These are phyloP conservation scores for Papilio protenor DNA, from an alignment of 2,888 invertebrate species.

Conservation along the genomic window DNA sequence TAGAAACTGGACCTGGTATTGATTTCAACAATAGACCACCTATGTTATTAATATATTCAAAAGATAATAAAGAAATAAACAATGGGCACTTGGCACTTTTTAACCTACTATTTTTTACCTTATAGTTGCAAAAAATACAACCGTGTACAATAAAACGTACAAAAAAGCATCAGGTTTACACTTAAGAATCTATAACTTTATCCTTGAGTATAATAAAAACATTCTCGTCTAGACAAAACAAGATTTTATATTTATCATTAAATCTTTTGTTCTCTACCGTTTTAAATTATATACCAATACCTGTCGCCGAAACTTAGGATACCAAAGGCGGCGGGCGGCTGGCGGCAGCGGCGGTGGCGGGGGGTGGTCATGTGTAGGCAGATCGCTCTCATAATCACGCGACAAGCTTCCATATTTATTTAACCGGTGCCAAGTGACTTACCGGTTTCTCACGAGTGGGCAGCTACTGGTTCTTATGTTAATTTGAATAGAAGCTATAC, in stretches of 20 bases:
- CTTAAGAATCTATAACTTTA: slow-evolving; percentile 6
- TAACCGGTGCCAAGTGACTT: slow-evolving; percentile 72
- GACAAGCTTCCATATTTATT: slow-evolving; percentile 82
- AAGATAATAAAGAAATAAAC: not conserved
- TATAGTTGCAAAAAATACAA: not conserved
- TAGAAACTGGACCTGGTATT: not conserved
- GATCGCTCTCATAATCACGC: slow-evolving; percentile 72
- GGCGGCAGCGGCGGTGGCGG: slow-evolving; percentile 44
- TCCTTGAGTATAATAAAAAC: slow-evolving; percentile 17
- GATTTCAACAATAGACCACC: not conserved
- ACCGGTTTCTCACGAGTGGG: slow-evolving; percentile 81
- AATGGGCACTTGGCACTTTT: not conserved
- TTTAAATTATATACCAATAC: slow-evolving; percentile 39
- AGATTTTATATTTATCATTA: slow-evolving; percentile 22
- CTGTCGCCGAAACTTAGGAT: slow-evolving; percentile 45
- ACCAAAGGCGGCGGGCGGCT: slow-evolving; percentile 31
- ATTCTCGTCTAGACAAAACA: slow-evolving; percentile 19
- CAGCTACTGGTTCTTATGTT: slow-evolving; percentile 59
- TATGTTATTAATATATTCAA: not conserved
- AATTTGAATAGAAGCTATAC: slow-evolving; percentile 53
- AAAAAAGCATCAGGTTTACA: slow-evolving; percentile 4
- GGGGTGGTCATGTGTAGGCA: slow-evolving; percentile 70
- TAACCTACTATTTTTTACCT: not conserved
- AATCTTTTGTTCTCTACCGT: slow-evolving; percentile 22
- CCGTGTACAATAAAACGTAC: not conserved